Conservation (phyloP, 2,888 invertebrate species). For the Metellina segmentata region DNA sequence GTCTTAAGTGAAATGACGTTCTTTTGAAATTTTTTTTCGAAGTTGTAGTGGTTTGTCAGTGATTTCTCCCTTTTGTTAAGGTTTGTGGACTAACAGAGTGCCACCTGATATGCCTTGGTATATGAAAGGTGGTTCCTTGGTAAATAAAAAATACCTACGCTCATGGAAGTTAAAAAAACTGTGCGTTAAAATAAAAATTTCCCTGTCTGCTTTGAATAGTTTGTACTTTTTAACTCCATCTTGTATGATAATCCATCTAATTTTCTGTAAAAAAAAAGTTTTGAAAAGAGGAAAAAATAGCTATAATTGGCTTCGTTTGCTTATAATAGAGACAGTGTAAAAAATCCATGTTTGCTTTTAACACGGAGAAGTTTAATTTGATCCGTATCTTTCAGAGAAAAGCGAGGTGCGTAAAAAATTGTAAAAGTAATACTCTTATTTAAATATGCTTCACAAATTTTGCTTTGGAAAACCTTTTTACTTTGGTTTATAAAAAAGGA, state of each 20-base stretch:
- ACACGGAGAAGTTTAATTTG: not conserved
- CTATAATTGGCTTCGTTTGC: not conserved
- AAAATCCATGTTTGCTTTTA: not conserved
- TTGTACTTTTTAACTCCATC: not conserved
- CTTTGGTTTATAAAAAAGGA: no score
- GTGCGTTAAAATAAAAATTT: not conserved
- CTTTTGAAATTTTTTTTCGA: conserved; percentile 13
- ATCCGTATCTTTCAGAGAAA: not conserved
- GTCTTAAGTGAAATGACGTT: conserved; percentile 18
- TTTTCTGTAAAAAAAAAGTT: not conserved
- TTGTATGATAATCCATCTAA: not conserved
- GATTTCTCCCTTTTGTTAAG: conserved; percentile 23
- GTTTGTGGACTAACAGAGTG: not conserved
- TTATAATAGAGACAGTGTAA: not conserved
- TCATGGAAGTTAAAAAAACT: conserved; percentile 16
- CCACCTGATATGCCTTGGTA: conserved; percentile 10
- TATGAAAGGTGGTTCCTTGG: not conserved
- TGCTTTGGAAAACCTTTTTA: no score
- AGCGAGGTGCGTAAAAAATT: not conserved
- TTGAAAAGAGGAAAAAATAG: not conserved
- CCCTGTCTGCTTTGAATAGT: not conserved
- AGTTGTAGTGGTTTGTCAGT: not conserved
- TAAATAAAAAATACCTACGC: not conserved
- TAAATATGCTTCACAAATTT: no score
- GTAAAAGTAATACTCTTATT: no score